A percentile compares a stretch with the other conserved stretches of the same genome.
Evolutionary conservation across 1,140 invertebrate species (phyloP).

Genomic region (Mactra quadrangularis): DNA sequence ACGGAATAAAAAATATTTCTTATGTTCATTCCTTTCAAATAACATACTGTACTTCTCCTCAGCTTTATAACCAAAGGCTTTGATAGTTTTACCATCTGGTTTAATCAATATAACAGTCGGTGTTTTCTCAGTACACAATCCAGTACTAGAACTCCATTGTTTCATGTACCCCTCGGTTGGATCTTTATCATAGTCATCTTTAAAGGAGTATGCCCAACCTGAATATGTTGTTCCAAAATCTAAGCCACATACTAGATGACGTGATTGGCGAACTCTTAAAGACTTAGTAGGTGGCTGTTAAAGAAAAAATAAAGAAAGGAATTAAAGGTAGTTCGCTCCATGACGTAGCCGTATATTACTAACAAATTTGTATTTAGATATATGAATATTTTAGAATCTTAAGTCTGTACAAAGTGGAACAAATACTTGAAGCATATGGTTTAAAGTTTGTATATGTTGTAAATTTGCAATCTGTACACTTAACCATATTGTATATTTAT

Average conservation of each 20-base stretch:
- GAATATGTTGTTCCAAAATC: slow-evolving; percentile 42
- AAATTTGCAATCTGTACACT: no score
- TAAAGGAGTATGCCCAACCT: slow-evolving; percentile 30
- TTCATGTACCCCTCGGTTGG: slow-evolving; percentile 4
- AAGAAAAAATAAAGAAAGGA: no score
- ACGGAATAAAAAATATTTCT: slow-evolving; percentile 33
- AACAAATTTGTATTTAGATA: no score
- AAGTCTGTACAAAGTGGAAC: no score
- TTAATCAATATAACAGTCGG: slow-evolving; percentile 28
- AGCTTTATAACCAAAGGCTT: slow-evolving; percentile 43
- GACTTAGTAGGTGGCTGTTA: no score
- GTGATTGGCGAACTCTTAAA: background rate
- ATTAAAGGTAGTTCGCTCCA: no score
- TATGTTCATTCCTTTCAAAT: background rate
- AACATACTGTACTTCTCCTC: slow-evolving; percentile 23
- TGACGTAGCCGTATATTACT: no score
- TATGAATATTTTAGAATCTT: no score
- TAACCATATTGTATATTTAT: no score
- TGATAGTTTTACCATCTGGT: slow-evolving; percentile 34
- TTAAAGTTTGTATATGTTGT: no score
- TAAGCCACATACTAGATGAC: slow-evolving; percentile 9
- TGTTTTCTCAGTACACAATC: slow-evolving; percentile 1
- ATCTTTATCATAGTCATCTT: slow-evolving; percentile 2
- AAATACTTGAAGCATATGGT: no score
- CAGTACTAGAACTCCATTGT: background rate